Percentiles rank a stretch among this genome's conserved stretches.
Evolutionary conservation across 2,888 invertebrate genomes (phyloP).

Genomic region (Tortricodes alternella): DNA sequence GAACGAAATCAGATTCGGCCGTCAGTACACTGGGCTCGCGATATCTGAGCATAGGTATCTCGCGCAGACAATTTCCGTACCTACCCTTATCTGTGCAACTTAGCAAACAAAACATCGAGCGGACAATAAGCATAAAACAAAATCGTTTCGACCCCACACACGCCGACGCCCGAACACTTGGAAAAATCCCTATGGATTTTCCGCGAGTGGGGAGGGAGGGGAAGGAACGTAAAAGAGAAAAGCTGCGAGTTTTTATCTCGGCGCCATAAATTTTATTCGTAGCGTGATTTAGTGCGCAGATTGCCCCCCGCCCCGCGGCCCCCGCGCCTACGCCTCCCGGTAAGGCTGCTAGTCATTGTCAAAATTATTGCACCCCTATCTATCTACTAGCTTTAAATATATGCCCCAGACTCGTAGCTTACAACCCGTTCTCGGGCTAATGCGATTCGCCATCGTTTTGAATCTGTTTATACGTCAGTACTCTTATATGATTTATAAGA

Average conservation of each 20-base stretch:
- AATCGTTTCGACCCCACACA: slow-evolving; percentile 81
- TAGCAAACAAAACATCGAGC: slow-evolving; percentile 80
- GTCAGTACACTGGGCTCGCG: neutral
- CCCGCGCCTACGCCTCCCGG: slow-evolving; percentile 79
- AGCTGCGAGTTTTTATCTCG: slow-evolving; percentile 85
- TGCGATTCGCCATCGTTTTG: slow-evolving; percentile 2
- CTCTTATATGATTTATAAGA: too few relatives aligned
- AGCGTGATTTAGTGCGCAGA: slow-evolving; percentile 84
- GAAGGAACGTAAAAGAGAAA: slow-evolving; percentile 84
- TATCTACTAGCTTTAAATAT: slow-evolving; percentile 83
- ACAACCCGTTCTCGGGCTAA: slow-evolving; percentile 64
- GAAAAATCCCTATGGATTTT: slow-evolving; percentile 83
- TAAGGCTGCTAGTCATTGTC: slow-evolving; percentile 83
- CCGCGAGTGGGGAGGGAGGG: slow-evolving; percentile 65
- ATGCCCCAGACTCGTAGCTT: slow-evolving; percentile 79
- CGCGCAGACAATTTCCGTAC: slow-evolving; percentile 63
- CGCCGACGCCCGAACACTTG: slow-evolving; percentile 80
- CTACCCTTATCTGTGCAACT: slow-evolving; percentile 76
- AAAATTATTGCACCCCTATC: slow-evolving; percentile 84
- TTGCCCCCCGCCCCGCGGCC: slow-evolving; percentile 76
- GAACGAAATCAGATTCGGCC: neutral
- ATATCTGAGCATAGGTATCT: slow-evolving; percentile 7
- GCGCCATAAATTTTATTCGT: slow-evolving; percentile 84
- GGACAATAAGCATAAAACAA: slow-evolving; percentile 82
- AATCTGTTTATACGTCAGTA: neutral